Percentiles rank a stretch among this genome's conserved stretches.
These are phyloP conservation scores for Capreolus pygargus DNA, from an alignment of 2,113 vertebrate genomes.

Conservation along the genomic window DNA sequence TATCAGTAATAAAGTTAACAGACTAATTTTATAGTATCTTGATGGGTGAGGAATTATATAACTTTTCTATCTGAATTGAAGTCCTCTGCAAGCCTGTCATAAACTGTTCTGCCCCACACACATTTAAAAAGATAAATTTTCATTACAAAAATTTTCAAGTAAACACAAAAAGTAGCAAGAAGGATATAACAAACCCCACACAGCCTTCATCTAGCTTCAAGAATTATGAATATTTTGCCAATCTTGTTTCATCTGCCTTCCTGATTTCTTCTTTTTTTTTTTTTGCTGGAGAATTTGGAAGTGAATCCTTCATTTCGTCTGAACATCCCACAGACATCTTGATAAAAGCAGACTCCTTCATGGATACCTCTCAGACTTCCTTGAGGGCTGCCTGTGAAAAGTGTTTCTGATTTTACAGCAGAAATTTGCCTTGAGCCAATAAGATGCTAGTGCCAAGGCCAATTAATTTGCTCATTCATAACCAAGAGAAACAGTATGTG, in stretches of 20 bases:
- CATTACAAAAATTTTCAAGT: slow-evolving; percentile 13
- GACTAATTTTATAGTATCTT: slow-evolving; percentile 19
- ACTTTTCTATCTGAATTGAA: slow-evolving; percentile 35
- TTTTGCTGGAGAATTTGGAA: neutral
- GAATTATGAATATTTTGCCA: slow-evolving; percentile 24
- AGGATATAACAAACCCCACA: neutral
- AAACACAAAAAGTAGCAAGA: neutral
- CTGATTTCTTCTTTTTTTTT: neutral
- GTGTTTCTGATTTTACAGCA: slow-evolving; percentile 51
- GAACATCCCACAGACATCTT: neutral
- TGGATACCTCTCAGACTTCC: neutral
- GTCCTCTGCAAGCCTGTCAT: neutral
- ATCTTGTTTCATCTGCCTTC: neutral
- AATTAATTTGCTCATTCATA: slow-evolving; percentile 55
- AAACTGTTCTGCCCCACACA: neutral
- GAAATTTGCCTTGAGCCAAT: slow-evolving; percentile 27
- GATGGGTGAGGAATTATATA: slow-evolving; percentile 10
- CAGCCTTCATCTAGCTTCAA: neutral
- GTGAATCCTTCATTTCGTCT: neutral
- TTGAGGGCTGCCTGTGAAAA: neutral
- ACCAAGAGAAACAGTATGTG: neutral
- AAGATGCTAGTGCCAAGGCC: slow-evolving; percentile 26
- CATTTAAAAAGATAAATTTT: neutral
- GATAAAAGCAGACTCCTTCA: neutral
- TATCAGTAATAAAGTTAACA: slow-evolving; percentile 19